Conservation (phyloP, 2,888 invertebrate genomes). For the Pegoplata infirma region DNA sequence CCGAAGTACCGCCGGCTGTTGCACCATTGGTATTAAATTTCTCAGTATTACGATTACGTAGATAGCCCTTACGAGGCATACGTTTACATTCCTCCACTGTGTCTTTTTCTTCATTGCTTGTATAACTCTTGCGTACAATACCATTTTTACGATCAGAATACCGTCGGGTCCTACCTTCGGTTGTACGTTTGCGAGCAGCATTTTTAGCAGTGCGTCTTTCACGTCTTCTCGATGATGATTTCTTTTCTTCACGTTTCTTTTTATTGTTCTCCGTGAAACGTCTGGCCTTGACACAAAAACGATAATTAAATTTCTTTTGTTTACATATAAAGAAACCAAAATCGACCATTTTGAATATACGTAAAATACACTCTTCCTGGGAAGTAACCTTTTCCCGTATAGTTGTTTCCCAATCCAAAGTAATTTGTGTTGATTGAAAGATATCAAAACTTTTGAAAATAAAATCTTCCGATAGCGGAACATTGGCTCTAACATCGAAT, state of each 20-base stretch:
- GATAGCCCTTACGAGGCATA: conserved; percentile 76
- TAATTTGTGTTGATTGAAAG: conserved; percentile 83
- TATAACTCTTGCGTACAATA: conserved; percentile 76
- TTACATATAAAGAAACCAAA: conserved; percentile 83
- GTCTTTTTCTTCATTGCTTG: conserved; percentile 77
- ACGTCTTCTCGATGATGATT: conserved; percentile 73
- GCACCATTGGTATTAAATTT: conserved; percentile 67
- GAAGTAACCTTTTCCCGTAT: conserved; percentile 75
- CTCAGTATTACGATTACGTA: conserved; percentile 76
- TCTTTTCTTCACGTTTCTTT: conserved; percentile 77
- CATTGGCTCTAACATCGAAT: conserved; percentile 81
- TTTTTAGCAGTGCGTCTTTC: conserved; percentile 75
- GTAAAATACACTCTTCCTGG: conserved; percentile 86
- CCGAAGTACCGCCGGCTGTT: conserved; percentile 70
- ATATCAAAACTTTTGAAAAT: conserved; percentile 85
- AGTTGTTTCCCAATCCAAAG: conserved; percentile 83
- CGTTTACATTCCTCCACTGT: conserved; percentile 77
- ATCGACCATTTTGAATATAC: conserved; percentile 87
- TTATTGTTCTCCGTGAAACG: conserved; percentile 74
- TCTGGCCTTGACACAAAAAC: conserved; percentile 76
- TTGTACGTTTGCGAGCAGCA: conserved; percentile 74
- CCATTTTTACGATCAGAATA: conserved; percentile 77
- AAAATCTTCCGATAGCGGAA: conserved; percentile 88
- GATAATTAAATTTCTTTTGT: conserved; percentile 77
- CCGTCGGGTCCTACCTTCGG: conserved; percentile 75